Conservation (phyloP, 2,888 invertebrate species). For the Coelogynopora nodosa region DNA sequence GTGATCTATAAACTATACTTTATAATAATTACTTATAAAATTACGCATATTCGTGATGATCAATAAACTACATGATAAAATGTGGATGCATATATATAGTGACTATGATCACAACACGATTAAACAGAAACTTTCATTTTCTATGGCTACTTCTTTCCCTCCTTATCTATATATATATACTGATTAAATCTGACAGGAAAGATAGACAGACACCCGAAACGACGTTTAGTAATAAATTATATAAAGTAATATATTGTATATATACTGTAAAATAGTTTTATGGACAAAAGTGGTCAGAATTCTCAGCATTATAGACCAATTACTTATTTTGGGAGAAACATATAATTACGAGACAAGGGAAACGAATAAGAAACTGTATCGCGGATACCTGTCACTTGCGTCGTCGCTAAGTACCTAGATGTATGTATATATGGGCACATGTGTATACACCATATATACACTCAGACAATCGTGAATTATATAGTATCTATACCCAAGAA, state of each 20-base stretch:
- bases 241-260: no score
- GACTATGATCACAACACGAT: background rate
- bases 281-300: background rate
- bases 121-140: background rate
- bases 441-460: background rate
- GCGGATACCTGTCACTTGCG: background rate
- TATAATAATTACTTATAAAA: no score
- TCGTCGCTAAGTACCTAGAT: conserved; percentile 10
- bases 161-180: background rate
- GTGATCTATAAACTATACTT: no score
- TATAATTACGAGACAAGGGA: background rate
- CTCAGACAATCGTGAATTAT: no score
- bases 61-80: no score
- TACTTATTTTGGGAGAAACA: background rate
- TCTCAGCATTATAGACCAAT: background rate
- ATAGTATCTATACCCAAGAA: background rate
- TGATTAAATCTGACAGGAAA: conserved; percentile 2
- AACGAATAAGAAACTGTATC: background rate
- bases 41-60: no score
- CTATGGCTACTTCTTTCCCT: background rate
- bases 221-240: background rate
- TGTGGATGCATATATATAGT: background rate
- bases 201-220: background rate
- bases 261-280: no score
- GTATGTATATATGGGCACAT: background rate